phyloP scores from a whole-genome alignment of 1,140 invertebrate genomes.

The Drosophila carrolli region DNA sequence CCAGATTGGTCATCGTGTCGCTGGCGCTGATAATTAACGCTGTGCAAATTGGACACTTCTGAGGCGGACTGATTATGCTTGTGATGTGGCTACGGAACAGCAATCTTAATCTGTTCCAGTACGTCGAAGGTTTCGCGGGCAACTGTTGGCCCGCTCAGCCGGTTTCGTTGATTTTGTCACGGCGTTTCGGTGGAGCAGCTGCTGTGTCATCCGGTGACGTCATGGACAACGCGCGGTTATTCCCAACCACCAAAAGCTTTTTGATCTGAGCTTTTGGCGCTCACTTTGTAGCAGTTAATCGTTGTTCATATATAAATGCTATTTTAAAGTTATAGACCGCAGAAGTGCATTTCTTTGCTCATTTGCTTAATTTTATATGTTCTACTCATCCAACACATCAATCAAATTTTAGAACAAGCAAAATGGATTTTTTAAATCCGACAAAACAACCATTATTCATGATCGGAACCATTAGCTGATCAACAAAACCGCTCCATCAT shows the following conservation, averaged over 20 bases:
- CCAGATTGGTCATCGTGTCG: slow-evolving; percentile 65
- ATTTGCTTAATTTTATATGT: too few species aligned
- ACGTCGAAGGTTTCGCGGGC: slow-evolving; percentile 49
- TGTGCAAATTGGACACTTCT: slow-evolving; percentile 45
- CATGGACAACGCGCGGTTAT: slow-evolving; percentile 17
- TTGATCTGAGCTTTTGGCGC: slow-evolving; percentile 11
- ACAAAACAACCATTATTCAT: too few species aligned
- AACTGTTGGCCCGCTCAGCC: slow-evolving; percentile 47
- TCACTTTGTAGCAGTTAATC: slow-evolving; percentile 5
- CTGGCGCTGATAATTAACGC: slow-evolving; percentile 34
- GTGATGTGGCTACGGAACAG: not conserved
- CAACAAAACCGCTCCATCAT: too few species aligned
- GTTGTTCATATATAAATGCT: not conserved
- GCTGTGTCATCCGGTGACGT: slow-evolving; percentile 36
- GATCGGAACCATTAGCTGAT: too few species aligned
- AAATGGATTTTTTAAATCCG: too few species aligned
- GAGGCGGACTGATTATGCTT: slow-evolving; percentile 9
- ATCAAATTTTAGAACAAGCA: too few species aligned
- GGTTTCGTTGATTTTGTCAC: slow-evolving; percentile 48
- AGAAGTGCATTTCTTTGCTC: too few species aligned
- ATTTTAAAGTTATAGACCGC: not conserved
- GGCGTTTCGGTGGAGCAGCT: slow-evolving; percentile 22
- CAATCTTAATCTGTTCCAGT: slow-evolving; percentile 52
- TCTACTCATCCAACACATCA: too few species aligned
- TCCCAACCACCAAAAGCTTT: slow-evolving; percentile 18